Evolutionary conservation across 2,797 vertebrate genomes (phyloP).

Genomic region (Acanthiza pusilla): DNA sequence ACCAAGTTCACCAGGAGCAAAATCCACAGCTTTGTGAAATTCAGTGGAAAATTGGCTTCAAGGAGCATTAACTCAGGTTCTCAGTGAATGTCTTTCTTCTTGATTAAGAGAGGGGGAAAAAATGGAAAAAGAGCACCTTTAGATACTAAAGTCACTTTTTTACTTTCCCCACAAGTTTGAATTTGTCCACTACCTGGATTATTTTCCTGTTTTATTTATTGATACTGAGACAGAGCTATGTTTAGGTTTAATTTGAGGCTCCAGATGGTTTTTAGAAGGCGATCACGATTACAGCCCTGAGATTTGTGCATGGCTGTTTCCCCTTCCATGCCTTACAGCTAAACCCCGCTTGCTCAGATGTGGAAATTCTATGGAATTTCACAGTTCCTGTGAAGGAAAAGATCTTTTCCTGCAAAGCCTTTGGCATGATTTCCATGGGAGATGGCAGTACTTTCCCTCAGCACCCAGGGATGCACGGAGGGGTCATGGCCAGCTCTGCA

Average conservation of each 20-base stretch:
- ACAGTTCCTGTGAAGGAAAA: background rate
- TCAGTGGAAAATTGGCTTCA: conserved; percentile 57
- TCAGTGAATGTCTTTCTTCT: background rate
- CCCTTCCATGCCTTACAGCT: background rate
- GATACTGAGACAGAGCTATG: background rate
- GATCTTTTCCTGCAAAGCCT: background rate
- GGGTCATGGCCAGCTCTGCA: background rate
- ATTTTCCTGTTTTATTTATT: background rate
- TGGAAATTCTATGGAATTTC: background rate
- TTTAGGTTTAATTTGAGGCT: background rate
- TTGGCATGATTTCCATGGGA: background rate
- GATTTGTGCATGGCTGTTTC: background rate
- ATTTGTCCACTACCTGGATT: background rate
- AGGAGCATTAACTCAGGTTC: conserved; percentile 41
- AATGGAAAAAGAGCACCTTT: background rate
- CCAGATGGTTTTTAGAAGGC: background rate
- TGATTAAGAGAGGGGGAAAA: background rate
- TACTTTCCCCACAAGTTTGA: background rate
- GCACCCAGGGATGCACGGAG: rapidly evolving
- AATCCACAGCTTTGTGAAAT: conserved; percentile 48
- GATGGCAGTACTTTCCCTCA: background rate
- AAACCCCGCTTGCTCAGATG: background rate
- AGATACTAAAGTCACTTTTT: background rate
- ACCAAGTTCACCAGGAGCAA: conserved; percentile 4
- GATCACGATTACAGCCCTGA: background rate